Base-by-base conservation (phyloP, 2,888 invertebrate species). In the Sarcophaga rosellei region DNA sequence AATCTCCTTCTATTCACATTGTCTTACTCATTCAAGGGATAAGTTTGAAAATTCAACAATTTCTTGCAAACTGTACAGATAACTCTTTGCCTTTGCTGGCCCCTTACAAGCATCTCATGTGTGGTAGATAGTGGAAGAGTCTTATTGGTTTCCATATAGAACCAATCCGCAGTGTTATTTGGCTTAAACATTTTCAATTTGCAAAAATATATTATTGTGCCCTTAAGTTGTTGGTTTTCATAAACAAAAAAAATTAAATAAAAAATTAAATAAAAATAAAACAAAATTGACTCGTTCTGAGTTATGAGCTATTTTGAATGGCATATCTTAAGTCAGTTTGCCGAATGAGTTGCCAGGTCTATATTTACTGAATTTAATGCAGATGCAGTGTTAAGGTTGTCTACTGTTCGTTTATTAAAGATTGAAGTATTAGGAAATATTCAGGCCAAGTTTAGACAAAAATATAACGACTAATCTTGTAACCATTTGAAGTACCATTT, bases 81-180 rank as follows among this genome's bases (percentile, higher is more conserved):
- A 1, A 1, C 21, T 62, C 25, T 35, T 59, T 1, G 21, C 17
- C 47, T 84, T 83, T 21, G 82, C 53, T 0, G 69, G 11, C 88
- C 89, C 20, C 10, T 72, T 73, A 88, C 84, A 21, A 88, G 83
- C 76, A 85, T 88, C 77, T 89, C 88, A n/a, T 87, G 88, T 45
- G 88, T 88, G 8, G 87, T 84, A 1, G 88, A 82, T 66, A 80
- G 79, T 12, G 87, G 87, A 4, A 35, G 11, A 2, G n/a, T 12
- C 21, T 65, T 44, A 3, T 61, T 45, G 6, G 21, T 1, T 61
- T 85, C 78, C n/a, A 35, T 74, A 23, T 81, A 74, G 23, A 47
- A 85, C 85, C 85, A 85, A 53, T 74, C 59, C 0, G 23, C 63
- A 2, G 4, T 3, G 21, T 21, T 12, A 0, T 4, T 17, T 0